These are phyloP conservation scores for Otus scops DNA, from an alignment of 2,797 vertebrate species.

Conservation along the genomic window DNA sequence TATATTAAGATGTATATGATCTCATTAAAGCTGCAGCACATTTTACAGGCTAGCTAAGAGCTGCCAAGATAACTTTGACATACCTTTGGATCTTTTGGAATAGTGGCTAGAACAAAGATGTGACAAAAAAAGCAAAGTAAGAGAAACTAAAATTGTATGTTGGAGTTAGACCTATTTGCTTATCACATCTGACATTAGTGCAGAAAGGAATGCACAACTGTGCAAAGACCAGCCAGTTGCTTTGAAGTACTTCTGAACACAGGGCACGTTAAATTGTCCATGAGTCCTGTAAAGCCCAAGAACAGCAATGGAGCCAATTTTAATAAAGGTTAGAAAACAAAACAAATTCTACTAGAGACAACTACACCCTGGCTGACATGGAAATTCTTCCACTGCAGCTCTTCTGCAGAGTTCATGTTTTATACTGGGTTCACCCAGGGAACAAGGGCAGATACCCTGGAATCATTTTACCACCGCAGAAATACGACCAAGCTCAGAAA, in stretches of 20 bases:
- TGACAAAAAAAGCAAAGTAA: not conserved
- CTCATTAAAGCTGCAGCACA: conserved; percentile 53
- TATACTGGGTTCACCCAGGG: not conserved
- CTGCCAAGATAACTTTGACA: not conserved
- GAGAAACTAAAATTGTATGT: not conserved
- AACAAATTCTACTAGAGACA: not conserved
- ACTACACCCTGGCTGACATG: not conserved
- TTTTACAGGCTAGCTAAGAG: conserved; percentile 19
- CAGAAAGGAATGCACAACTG: not conserved
- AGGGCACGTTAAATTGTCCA: not conserved
- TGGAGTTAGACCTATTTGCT: not conserved
- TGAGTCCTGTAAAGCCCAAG: not conserved
- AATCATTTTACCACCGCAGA: not conserved
- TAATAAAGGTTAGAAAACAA: not conserved
- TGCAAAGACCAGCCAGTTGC: not conserved
- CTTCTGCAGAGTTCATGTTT: not conserved
- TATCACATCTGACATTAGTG: not conserved
- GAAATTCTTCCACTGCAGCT: not conserved
- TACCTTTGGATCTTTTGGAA: not conserved
- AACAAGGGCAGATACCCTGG: not conserved
- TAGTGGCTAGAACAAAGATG: not conserved
- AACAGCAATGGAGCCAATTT: not conserved
- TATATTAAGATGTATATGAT: conserved; percentile 41
- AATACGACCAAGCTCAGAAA: not conserved
- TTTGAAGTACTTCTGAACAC: not conserved